Evolutionary conservation across 2,888 invertebrate genomes (phyloP).

Genomic region (Nomada hirtipes): DNA sequence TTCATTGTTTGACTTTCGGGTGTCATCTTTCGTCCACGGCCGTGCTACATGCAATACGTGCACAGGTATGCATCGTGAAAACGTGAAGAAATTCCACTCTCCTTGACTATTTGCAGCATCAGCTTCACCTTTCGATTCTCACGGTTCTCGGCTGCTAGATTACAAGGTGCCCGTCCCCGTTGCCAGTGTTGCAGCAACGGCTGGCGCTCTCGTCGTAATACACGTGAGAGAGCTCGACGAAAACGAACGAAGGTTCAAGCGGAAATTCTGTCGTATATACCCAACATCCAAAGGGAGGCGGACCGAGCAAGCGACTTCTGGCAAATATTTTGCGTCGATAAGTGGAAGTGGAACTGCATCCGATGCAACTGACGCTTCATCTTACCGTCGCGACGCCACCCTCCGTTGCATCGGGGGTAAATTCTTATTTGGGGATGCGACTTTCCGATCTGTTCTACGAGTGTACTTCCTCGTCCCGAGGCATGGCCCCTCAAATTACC

Average conservation of each 20-base stretch:
- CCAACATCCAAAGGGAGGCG: constrained; percentile 6
- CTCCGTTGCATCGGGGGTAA: constrained; percentile 33
- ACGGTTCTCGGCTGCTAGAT: constrained; percentile 71
- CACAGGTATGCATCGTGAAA: constrained; percentile 51
- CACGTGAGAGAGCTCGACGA: constrained; percentile 56
- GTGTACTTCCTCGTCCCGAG: not conserved
- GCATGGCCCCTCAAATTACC: constrained; percentile 28
- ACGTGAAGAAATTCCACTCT: constrained; percentile 55
- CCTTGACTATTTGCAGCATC: constrained; percentile 69
- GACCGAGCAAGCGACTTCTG: constrained; percentile 42
- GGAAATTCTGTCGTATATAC: constrained; percentile 49
- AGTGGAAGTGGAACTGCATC: constrained; percentile 50
- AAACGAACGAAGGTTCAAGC: constrained; percentile 53
- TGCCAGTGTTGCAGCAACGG: constrained; percentile 54
- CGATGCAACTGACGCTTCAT: constrained; percentile 38
- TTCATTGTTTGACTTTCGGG: constrained; percentile 6
- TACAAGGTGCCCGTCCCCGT: constrained; percentile 63
- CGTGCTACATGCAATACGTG: not conserved
- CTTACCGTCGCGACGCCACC: constrained; percentile 7
- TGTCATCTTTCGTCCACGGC: not conserved
- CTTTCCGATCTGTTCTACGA: not conserved
- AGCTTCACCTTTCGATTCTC: constrained; percentile 76
- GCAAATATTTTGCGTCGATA: constrained; percentile 63
- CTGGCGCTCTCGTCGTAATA: constrained; percentile 60
- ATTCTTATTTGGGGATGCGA: constrained; percentile 29